phyloP scores from a whole-genome alignment of 1,140 invertebrate genomes.

The Pseudomyrmex dendroicus region DNA sequence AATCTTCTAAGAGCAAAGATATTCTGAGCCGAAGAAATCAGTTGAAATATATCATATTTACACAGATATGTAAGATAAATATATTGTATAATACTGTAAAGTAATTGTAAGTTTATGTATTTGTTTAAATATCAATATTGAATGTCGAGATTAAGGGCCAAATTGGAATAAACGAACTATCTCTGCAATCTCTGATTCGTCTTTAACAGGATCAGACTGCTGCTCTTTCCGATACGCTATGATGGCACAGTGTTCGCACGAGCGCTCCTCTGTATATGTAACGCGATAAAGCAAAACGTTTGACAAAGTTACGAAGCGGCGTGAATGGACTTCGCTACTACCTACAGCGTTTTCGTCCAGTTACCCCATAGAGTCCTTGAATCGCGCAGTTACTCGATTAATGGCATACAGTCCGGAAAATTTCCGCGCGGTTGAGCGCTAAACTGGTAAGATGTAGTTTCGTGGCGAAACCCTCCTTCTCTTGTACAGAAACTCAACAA shows the following conservation, averaged over 20 bases:
- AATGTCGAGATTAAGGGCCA: neutral
- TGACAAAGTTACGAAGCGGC: slow-evolving; percentile 28
- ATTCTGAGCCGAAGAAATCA: too few relatives aligned
- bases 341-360: slow-evolving; percentile 6
- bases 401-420: slow-evolving; percentile 44
- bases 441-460: slow-evolving; percentile 52
- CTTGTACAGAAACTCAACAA: slow-evolving; percentile 23
- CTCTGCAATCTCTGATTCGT: neutral
- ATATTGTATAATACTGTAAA: neutral
- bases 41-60: neutral
- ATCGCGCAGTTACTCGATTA: slow-evolving; percentile 53
- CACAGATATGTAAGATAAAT: too few relatives aligned
- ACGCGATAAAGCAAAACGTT: slow-evolving; percentile 21
- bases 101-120: neutral
- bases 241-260: neutral
- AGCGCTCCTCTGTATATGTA: neutral
- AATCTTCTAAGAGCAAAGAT: neutral
- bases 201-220: neutral
- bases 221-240: neutral
- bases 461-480: neutral
- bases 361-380: slow-evolving; percentile 39
- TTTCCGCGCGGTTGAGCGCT: slow-evolving; percentile 47
- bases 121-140: neutral
- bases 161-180: neutral
- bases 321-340: slow-evolving; percentile 20